A percentile compares a stretch with the other conserved stretches of the same genome.
Evolutionary conservation across 2,888 invertebrate genomes (phyloP).

Genomic region (Eristalis tenax): DNA sequence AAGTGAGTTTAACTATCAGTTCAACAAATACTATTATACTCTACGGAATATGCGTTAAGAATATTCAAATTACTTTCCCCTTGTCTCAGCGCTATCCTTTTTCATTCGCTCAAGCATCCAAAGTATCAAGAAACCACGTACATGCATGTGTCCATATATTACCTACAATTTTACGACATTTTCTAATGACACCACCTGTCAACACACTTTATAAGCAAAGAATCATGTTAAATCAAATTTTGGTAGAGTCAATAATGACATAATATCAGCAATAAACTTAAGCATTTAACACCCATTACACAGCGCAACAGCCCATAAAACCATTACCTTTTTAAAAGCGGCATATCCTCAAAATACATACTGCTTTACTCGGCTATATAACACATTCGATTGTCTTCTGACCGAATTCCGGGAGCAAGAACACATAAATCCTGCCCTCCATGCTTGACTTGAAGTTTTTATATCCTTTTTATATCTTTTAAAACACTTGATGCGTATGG

Average conservation of each 20-base stretch:
- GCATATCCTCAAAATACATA: conserved; percentile 26
- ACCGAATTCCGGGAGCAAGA: conserved; percentile 55
- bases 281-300: conserved; percentile 57
- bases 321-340: conserved; percentile 42
- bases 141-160: no score
- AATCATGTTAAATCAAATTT: conserved; percentile 38
- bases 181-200: not conserved
- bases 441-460: conserved; percentile 62
- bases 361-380: not conserved
- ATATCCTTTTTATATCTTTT: conserved; percentile 72
- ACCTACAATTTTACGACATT: no score
- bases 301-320: conserved; percentile 59
- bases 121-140: no score
- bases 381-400: conserved; percentile 25
- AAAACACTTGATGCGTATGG: conserved; percentile 67
- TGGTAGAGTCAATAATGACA: conserved; percentile 52
- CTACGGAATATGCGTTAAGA: no score
- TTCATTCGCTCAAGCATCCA: no score
- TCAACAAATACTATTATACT: no score
- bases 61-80: no score
- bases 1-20: no score
- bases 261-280: conserved; percentile 43
- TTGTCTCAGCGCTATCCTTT: no score
- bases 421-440: conserved; percentile 62
- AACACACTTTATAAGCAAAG: conserved; percentile 4